Evolutionary conservation across 2,888 invertebrate species (phyloP).

Genomic region (Dicyrtomina minuta): DNA sequence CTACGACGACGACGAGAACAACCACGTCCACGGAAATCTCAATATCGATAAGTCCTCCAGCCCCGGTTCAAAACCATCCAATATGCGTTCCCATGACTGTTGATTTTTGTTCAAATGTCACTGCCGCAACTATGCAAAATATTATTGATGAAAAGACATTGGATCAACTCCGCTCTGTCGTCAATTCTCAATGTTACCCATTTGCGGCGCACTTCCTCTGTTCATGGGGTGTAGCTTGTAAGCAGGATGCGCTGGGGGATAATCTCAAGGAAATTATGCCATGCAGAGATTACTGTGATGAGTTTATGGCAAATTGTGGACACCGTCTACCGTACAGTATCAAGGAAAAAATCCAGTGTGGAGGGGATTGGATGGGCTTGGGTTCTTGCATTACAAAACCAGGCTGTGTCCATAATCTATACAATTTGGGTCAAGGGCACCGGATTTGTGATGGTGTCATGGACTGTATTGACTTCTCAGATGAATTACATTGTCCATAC

Average conservation of each 20-base stretch:
- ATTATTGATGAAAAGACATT: slow-evolving; percentile 45
- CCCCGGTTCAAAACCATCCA: background rate
- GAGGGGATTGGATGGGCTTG: slow-evolving; percentile 68
- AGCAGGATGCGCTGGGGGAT: slow-evolving; percentile 43
- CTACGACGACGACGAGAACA: slow-evolving; percentile 57
- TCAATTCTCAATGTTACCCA: slow-evolving; percentile 86
- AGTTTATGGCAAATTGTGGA: slow-evolving; percentile 81
- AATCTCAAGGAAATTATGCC: slow-evolving; percentile 57
- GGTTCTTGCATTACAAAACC: slow-evolving; percentile 76
- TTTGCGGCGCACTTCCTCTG: slow-evolving; percentile 88
- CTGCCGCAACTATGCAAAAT: slow-evolving; percentile 59
- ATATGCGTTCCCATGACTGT: slow-evolving; percentile 49
- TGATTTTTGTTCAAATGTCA: slow-evolving; percentile 48
- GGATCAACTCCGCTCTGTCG: slow-evolving; percentile 66
- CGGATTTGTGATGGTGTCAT: slow-evolving; percentile 82
- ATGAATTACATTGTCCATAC: slow-evolving; percentile 56
- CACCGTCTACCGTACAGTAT: slow-evolving; percentile 70
- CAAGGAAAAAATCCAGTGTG: slow-evolving; percentile 58
- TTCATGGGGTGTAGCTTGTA: slow-evolving; percentile 51
- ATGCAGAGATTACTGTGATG: slow-evolving; percentile 80
- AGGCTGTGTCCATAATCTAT: slow-evolving; percentile 73
- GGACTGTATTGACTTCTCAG: slow-evolving; percentile 80
- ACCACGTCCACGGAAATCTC: slow-evolving; percentile 1
- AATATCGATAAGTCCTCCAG: background rate
- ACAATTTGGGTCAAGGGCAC: slow-evolving; percentile 71